Conservation (phyloP, 2,888 invertebrate species). For the Ophion ellenae region DNA sequence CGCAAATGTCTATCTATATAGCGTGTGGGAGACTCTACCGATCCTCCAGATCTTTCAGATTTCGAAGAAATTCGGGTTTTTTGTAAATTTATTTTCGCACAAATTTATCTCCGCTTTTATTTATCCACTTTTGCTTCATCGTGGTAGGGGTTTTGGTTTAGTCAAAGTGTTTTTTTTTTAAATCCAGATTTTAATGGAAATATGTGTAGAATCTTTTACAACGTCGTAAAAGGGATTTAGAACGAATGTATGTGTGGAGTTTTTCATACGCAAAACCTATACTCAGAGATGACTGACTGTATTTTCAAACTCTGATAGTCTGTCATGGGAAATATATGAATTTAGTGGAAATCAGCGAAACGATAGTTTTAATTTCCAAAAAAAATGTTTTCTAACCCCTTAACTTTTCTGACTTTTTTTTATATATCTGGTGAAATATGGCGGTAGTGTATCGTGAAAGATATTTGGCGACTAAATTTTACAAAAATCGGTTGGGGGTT, state of each 20-base stretch:
- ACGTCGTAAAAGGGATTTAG: neutral
- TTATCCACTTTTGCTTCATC: constrained; percentile 23
- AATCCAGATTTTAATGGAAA: neutral
- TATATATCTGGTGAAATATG: too few species aligned
- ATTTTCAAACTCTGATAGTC: too few species aligned
- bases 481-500: too few species aligned
- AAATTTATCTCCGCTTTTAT: constrained; percentile 29
- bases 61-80: constrained; percentile 77
- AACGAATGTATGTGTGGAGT: neutral
- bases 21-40: constrained; percentile 55
- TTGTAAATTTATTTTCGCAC: constrained; percentile 74
- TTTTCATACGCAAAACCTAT: too few species aligned
- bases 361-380: too few species aligned
- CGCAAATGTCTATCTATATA: constrained; percentile 38
- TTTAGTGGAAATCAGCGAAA: too few species aligned
- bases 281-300: too few species aligned
- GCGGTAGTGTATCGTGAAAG: too few species aligned
- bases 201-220: neutral
- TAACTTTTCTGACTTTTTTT: too few species aligned
- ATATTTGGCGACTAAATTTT: too few species aligned
- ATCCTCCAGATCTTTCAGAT: constrained; percentile 73
- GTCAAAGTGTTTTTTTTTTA: neutral
- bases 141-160: neutral
- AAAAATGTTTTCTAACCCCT: too few species aligned
- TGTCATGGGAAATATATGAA: too few species aligned